These are phyloP conservation scores for Drosophila peninsularis DNA, from an alignment of 2,888 invertebrate species.

Conservation along the genomic window DNA sequence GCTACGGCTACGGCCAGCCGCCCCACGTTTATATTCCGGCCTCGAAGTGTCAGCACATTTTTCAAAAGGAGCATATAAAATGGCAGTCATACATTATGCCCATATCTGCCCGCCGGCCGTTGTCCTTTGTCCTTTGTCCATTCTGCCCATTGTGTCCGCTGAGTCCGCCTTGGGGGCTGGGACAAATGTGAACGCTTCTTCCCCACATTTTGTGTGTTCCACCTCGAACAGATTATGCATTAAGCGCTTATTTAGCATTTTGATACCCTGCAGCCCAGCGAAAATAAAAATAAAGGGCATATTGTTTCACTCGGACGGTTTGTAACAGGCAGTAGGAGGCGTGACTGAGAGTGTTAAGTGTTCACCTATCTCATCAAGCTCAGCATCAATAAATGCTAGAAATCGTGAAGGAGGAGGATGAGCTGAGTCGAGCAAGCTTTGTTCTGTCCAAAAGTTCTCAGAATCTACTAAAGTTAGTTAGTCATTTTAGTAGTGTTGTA, in stretches of 20 bases:
- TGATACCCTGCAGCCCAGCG: slow-evolving; percentile 17
- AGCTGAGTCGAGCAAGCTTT: too few relatives aligned
- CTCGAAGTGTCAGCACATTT: slow-evolving; percentile 80
- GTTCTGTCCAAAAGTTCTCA: too few relatives aligned
- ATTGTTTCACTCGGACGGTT: not conserved
- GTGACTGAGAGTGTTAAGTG: too few relatives aligned
- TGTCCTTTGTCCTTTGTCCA: slow-evolving; percentile 15
- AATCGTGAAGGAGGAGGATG: too few relatives aligned
- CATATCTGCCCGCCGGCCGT: slow-evolving; percentile 66
- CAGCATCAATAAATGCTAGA: too few relatives aligned
- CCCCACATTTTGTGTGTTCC: slow-evolving; percentile 37
- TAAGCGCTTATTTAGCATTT: slow-evolving; percentile 81
- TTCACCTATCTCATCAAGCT: too few relatives aligned
- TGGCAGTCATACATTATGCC: slow-evolving; percentile 80
- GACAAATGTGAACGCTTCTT: slow-evolving; percentile 32
- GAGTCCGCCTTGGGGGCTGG: slow-evolving; percentile 12
- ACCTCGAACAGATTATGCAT: slow-evolving; percentile 77
- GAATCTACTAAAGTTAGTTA: too few relatives aligned
- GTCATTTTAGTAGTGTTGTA: too few relatives aligned
- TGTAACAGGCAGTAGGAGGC: not conserved
- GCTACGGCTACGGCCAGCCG: slow-evolving; percentile 16
- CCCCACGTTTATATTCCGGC: slow-evolving; percentile 38
- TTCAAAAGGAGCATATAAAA: slow-evolving; percentile 75
- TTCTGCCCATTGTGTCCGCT: slow-evolving; percentile 12
- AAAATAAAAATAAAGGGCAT: not conserved